Percentiles rank a stretch among this genome's conserved stretches.
These are phyloP conservation scores for Pangasius djambal DNA, from an alignment of 2,797 vertebrate genomes.

Conservation along the genomic window DNA sequence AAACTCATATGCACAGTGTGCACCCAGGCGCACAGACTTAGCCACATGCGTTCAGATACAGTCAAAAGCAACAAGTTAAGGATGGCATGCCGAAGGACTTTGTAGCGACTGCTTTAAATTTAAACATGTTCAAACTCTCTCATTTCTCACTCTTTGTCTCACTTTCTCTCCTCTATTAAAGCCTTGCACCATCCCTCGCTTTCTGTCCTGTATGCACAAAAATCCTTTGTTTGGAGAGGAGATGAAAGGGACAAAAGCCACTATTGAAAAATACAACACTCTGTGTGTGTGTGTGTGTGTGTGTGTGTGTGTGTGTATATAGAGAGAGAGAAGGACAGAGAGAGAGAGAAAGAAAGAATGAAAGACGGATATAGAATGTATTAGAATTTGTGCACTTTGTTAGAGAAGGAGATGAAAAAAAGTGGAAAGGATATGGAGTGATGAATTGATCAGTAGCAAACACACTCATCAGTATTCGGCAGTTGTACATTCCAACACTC, in stretches of 20 bases:
- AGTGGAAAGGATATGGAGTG: slow-evolving; percentile 34
- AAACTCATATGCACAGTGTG: background rate
- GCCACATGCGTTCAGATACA: background rate
- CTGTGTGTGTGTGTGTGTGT: slow-evolving; percentile 50
- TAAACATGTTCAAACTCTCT: slow-evolving; percentile 47
- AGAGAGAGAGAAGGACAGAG: slow-evolving; percentile 2
- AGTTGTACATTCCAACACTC: slow-evolving; percentile 36
- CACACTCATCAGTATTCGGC: slow-evolving; percentile 50
- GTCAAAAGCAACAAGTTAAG: background rate
- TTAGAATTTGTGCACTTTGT: slow-evolving; percentile 48
- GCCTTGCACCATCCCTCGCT: slow-evolving; percentile 65
- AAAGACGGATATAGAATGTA: slow-evolving; percentile 47
- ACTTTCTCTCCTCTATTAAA: slow-evolving; percentile 56
- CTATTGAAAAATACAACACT: slow-evolving; percentile 78
- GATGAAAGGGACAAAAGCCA: slow-evolving; percentile 83
- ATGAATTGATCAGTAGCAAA: slow-evolving; percentile 39
- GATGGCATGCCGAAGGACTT: background rate
- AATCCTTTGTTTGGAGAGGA: slow-evolving; percentile 78
- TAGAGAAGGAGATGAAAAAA: slow-evolving; percentile 51
- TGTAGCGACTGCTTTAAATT: slow-evolving; percentile 4
- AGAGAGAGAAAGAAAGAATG: slow-evolving; percentile 50
- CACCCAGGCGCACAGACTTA: background rate
- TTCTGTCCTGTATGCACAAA: slow-evolving; percentile 70
- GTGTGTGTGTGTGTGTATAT: background rate
- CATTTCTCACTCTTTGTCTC: slow-evolving; percentile 66